A percentile compares a stretch with the other conserved stretches of the same genome.
Evolutionary conservation across 2,888 invertebrate genomes (phyloP).

Genomic region (Acanthosepion pharaonis): DNA sequence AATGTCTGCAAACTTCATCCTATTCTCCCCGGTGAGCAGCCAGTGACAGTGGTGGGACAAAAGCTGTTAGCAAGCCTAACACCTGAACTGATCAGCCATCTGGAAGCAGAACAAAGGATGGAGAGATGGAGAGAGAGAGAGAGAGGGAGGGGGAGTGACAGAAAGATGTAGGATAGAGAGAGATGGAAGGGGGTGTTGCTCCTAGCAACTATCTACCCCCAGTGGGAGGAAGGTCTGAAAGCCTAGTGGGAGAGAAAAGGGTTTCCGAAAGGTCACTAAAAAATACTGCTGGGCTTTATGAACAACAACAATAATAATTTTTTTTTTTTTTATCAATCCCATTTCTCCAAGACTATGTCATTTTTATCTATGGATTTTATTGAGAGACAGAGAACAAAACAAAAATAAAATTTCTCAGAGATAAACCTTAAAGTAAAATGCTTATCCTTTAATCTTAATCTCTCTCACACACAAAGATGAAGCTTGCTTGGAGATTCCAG

Average conservation of each 20-base stretch:
- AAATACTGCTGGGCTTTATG: background rate
- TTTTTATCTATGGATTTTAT: background rate
- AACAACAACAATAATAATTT: background rate
- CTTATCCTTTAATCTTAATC: background rate
- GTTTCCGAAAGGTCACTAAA: background rate
- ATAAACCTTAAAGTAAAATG: background rate
- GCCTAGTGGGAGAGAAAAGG: background rate
- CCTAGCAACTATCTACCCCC: background rate
- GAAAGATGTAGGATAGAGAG: background rate
- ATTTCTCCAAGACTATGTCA: background rate
- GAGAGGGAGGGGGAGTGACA: background rate
- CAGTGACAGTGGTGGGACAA: conserved; percentile 13
- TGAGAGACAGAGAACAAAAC: background rate
- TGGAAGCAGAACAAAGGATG: background rate
- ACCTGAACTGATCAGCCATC: background rate
- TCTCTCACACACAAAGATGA: too few species aligned
- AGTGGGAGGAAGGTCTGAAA: conserved; percentile 4
- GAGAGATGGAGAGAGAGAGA: background rate
- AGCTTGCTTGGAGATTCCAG: too few species aligned
- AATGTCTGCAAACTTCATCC: background rate
- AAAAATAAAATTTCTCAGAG: background rate
- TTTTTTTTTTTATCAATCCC: background rate
- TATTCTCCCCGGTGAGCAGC: background rate
- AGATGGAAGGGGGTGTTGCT: background rate
- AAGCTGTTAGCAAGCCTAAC: conserved; percentile 15